A percentile compares a stretch with the other conserved stretches of the same genome.
Conservation (phyloP, 2,797 vertebrate species). For the Onychomys arenicola region DNA sequence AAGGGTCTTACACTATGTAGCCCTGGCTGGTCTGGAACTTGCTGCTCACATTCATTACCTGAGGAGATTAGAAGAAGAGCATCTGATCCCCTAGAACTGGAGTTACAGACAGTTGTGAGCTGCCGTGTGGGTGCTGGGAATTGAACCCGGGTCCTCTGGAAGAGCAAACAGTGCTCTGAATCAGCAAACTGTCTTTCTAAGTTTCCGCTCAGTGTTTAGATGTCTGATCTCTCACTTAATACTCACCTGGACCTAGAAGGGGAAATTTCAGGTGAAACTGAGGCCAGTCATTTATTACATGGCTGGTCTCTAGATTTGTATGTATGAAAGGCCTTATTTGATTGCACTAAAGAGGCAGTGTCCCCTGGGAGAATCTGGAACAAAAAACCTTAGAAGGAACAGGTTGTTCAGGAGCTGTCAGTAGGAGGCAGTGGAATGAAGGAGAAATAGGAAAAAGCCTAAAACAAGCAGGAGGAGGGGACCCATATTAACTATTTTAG, state of each 20-base stretch:
- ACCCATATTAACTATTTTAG: conserved; percentile 33
- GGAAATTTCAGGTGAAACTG: neutral
- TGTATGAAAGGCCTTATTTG: neutral
- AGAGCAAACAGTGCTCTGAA: neutral
- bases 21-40: neutral
- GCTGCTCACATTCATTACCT: neutral
- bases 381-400: neutral
- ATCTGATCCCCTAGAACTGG: neutral
- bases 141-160: neutral
- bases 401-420: neutral
- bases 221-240: neutral
- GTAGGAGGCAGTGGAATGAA: neutral
- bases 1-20: neutral
- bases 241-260: neutral
- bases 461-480: neutral
- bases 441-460: neutral
- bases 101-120: neutral
- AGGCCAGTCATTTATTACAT: neutral
- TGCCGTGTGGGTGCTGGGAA: neutral
- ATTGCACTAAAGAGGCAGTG: neutral
- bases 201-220: neutral
- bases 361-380: neutral
- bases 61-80: neutral
- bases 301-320: neutral
- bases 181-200: neutral